These are phyloP conservation scores for Plotosus lineatus DNA, from an alignment of 2,113 vertebrate genomes.

Conservation along the genomic window DNA sequence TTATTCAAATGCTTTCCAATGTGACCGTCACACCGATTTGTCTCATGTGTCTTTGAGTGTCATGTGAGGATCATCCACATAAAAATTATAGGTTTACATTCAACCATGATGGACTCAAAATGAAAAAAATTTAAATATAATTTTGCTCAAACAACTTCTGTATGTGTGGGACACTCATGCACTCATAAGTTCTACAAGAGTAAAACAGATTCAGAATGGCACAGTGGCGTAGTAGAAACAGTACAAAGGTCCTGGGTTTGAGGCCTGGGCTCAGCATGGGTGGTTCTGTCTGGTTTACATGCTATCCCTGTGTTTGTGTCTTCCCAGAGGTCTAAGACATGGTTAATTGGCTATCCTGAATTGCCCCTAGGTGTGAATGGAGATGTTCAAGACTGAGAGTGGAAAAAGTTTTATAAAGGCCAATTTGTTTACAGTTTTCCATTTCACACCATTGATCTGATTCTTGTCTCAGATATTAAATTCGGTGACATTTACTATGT, in stretches of 20 bases:
- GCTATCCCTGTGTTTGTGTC: no score
- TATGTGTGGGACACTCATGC: neutral
- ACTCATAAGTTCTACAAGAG: neutral
- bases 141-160: neutral
- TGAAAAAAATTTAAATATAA: neutral
- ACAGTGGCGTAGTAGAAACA: no score
- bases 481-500: slow-evolving; percentile 6
- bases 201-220: neutral
- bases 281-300: no score
- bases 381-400: neutral
- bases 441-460: neutral
- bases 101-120: neutral
- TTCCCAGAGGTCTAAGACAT: no score
- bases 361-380: no score
- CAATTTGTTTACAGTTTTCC: neutral
- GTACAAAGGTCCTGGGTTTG: no score
- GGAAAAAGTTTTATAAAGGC: neutral
- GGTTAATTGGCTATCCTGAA: no score
- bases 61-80: neutral
- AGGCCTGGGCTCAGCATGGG: no score
- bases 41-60: neutral
- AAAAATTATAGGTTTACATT: no score
- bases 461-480: neutral
- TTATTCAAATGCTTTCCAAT: neutral
- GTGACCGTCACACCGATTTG: neutral